Conservation (phyloP, 2,113 vertebrate genomes). For the Zosterops pallidus region DNA sequence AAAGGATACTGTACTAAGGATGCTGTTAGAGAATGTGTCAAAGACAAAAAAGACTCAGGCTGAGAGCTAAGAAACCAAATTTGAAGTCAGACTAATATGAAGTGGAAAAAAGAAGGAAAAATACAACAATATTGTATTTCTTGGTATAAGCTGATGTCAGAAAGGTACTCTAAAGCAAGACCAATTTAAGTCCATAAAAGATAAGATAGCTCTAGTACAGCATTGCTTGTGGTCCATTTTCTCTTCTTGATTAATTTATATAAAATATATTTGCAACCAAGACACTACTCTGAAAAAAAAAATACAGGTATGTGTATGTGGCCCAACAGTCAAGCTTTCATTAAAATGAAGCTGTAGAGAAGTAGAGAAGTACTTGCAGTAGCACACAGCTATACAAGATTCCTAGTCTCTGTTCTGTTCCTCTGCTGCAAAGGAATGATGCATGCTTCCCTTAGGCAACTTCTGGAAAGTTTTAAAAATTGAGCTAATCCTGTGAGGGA, state of each 20-base stretch:
- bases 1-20: neutral
- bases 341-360: neutral
- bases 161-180: neutral
- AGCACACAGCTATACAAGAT: neutral
- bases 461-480: neutral
- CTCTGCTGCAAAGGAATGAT: neutral
- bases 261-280: neutral
- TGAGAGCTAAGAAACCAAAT: neutral
- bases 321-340: neutral
- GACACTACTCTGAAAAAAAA: neutral
- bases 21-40: neutral
- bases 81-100: neutral
- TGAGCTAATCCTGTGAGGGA: neutral
- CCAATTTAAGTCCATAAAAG: neutral
- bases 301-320: neutral
- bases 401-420: neutral
- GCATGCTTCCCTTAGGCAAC: neutral
- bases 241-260: neutral
- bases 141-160: neutral
- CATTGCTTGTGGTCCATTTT: neutral
- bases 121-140: neutral
- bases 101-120: neutral
- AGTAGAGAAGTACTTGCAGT: neutral
- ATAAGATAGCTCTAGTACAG: neutral
- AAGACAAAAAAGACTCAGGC: neutral